Evolutionary conservation across 2,888 invertebrate species (phyloP).

Genomic region (Lepeophtheirus nordmannii): DNA sequence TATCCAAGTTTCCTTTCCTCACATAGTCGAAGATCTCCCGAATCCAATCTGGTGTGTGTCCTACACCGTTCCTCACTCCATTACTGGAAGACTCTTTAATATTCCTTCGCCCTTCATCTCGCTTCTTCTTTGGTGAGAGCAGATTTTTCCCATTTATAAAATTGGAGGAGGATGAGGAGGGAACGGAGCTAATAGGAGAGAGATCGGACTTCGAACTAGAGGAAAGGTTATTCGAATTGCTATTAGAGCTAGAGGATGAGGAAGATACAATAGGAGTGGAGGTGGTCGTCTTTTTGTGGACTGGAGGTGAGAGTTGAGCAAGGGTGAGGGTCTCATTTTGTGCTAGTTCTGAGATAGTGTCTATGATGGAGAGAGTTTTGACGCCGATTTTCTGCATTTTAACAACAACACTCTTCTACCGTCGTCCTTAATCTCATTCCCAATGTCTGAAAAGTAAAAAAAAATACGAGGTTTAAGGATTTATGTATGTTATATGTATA

Average conservation of each 20-base stretch:
- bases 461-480: too few relatives aligned
- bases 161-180: background rate
- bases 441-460: too few relatives aligned
- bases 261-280: conserved; percentile 20
- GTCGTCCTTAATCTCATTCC: background rate
- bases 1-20: conserved; percentile 32
- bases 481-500: too few relatives aligned
- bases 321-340: conserved; percentile 25
- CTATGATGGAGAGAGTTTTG: conserved; percentile 32
- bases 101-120: conserved; percentile 27
- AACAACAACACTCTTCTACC: background rate
- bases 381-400: conserved; percentile 23
- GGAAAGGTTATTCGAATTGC: background rate
- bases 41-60: conserved; percentile 35
- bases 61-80: conserved; percentile 20
- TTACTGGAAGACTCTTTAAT: background rate
- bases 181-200: background rate
- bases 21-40: conserved; percentile 34
- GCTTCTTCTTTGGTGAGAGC: conserved; percentile 26
- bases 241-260: conserved; percentile 3
- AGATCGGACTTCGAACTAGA: conserved; percentile 2
- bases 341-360: conserved; percentile 32
- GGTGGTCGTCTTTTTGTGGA: conserved; percentile 11
- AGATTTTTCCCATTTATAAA: conserved; percentile 19
- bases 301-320: background rate